Evolutionary conservation across 2,113 vertebrate species (phyloP).

Genomic region (Centropristis striata): DNA sequence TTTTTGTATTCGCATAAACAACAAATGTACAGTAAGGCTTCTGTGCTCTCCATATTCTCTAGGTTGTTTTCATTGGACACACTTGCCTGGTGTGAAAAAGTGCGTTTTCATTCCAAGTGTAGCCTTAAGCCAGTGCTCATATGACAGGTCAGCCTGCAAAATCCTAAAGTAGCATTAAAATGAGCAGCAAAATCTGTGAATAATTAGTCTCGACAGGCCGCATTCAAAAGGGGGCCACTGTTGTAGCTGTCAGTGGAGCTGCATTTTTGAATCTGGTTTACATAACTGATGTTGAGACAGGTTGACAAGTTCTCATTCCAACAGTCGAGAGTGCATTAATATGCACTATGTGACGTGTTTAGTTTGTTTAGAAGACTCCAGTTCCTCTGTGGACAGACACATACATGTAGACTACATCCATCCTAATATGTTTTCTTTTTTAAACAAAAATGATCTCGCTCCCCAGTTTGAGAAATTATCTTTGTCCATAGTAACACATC

Average conservation of each 20-base stretch:
- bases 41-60: constrained; percentile 49
- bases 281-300: not conserved
- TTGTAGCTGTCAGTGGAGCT: not conserved
- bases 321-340: not conserved
- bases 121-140: constrained; percentile 12
- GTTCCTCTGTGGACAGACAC: not conserved
- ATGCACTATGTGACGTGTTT: constrained; percentile 1
- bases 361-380: constrained; percentile 2
- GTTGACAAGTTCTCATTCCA: constrained; percentile 7
- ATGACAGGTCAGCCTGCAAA: constrained; percentile 23
- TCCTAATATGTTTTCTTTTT: too few species aligned
- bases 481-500: too few species aligned
- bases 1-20: constrained; percentile 65
- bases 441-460: too few species aligned
- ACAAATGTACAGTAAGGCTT: constrained; percentile 51
- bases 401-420: too few species aligned
- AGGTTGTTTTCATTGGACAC: constrained; percentile 64
- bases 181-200: constrained; percentile 23
- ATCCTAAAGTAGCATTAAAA: constrained; percentile 56
- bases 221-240: constrained; percentile 10
- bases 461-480: too few species aligned
- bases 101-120: constrained; percentile 28
- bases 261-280: constrained; percentile 10
- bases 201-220: constrained; percentile 49
- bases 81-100: constrained; percentile 26